phyloP scores from a whole-genome alignment of 1,140 invertebrate genomes.

The Andricus grossulariae region DNA sequence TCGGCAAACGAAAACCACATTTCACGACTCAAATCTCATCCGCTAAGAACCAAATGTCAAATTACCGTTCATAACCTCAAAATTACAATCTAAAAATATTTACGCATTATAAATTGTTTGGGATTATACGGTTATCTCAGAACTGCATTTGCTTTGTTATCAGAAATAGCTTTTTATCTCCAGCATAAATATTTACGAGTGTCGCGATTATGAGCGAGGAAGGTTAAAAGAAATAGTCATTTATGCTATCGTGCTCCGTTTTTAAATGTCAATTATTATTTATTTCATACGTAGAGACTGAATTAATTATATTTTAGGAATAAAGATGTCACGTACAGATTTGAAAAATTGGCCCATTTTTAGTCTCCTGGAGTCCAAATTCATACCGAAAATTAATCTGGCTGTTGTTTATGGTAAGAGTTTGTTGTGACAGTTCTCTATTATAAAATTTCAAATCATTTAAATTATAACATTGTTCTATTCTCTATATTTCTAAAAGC shows the following conservation, averaged over 20 bases:
- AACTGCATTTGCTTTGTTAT: background rate
- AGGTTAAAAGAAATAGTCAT: conserved; percentile 45
- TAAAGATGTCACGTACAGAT: conserved; percentile 65
- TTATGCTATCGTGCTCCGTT: conserved; percentile 13
- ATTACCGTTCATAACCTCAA: background rate
- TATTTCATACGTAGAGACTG: conserved; percentile 32
- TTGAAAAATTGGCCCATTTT: conserved; percentile 81
- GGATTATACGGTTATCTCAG: background rate
- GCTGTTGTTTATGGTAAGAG: conserved; percentile 80
- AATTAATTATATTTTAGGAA: conserved; percentile 11
- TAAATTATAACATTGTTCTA: conserved; percentile 8
- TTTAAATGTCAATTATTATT: conserved; percentile 40
- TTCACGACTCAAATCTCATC: no score
- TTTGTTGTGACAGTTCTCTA: conserved; percentile 19
- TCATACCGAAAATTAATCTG: conserved; percentile 76
- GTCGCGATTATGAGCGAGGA: conserved; percentile 34
- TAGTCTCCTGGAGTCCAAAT: conserved; percentile 77
- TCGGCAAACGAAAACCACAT: no score
- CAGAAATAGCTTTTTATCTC: conserved; percentile 16
- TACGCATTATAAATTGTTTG: background rate
- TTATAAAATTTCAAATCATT: conserved; percentile 30
- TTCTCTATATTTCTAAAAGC: background rate
- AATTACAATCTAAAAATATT: background rate
- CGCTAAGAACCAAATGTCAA: background rate
- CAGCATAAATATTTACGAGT: conserved; percentile 4